Base-by-base conservation (phyloP, 2,888 invertebrate genomes). In the Ectemnius cavifrons region DNA sequence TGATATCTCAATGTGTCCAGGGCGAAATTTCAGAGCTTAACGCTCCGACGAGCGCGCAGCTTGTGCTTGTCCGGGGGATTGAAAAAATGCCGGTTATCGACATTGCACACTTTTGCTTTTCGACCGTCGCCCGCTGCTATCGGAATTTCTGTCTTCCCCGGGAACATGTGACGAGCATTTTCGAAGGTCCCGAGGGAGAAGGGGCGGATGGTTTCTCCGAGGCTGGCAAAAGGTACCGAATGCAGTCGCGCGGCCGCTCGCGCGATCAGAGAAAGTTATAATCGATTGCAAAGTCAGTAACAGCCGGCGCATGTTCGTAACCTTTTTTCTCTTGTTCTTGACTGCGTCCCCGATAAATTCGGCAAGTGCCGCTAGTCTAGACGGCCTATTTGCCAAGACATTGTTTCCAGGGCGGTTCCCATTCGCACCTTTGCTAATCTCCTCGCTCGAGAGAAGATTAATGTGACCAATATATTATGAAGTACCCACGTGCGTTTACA, bases 1-100 rank as follows among this genome's bases (percentile, higher is more conserved):
- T 76, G 67, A 79, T 76, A 80, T 80, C 79, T 80, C 79, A 79
- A 80, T 79, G 67, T 57, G 69, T 60, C 71, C 71, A 73, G 70
- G 52, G 73, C 76, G 58, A 75, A 74, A 74, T 80, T 80, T 80
- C n/a, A 16, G 73, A 76, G 65, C 68, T 77, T 80, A 78, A 80
- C 77, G 80, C 80, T 71, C 72, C 80, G 74, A 6, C 37, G 37
- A 37, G 8, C 37, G 37, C 37, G 37, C 37, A 37, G 37, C 37
- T 11, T 37, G 23, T 23, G 37, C 37, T 37, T 37, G 37, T 37
- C 37, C 45, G 73, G 72, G 52, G 72, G 23, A 69, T 64, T 72
- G 67, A 78, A 80, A 78, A 80, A 79, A 61, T 69, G 71, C 60
- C 63, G 68, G 62, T 67, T 75, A 73, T 75, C 70, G 61, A 16